A percentile compares a stretch with the other conserved stretches of the same genome.
Evolutionary conservation across 2,888 invertebrate species (phyloP).

Genomic region (Heliconius hortense): DNA sequence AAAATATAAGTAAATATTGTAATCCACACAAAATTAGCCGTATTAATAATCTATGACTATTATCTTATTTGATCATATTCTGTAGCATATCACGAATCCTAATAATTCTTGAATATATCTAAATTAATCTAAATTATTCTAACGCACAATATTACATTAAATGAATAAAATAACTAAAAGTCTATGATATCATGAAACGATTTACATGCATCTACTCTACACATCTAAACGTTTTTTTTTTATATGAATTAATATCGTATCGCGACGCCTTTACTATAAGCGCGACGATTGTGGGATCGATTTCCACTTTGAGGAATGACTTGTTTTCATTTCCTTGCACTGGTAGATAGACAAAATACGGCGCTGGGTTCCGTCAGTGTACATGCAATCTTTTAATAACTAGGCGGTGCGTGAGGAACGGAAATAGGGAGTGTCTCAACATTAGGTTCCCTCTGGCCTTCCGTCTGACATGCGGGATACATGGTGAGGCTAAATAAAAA

Average conservation of each 20-base stretch:
- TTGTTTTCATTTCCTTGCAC: neutral
- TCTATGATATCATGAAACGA: constrained; percentile 8
- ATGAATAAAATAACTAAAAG: constrained; percentile 3
- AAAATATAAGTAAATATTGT: neutral
- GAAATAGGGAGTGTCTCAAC: neutral
- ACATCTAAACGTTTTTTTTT: constrained; percentile 24
- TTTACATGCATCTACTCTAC: constrained; percentile 35
- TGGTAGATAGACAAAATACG: neutral
- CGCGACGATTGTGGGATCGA: neutral
- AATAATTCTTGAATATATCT: neutral
- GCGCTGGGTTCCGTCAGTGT: neutral
- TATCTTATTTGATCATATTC: neutral
- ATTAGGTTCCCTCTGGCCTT: neutral
- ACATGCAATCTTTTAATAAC: neutral
- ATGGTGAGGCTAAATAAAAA: neutral
- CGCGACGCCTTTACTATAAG: neutral
- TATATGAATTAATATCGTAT: constrained; percentile 29
- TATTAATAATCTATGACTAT: neutral
- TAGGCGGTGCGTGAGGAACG: neutral
- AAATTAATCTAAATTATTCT: neutral
- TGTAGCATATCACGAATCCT: neutral
- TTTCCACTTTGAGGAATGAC: neutral
- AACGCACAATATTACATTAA: constrained; percentile 1
- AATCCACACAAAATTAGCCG: neutral
- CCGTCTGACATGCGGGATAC: neutral